Base-by-base conservation (phyloP, 2,797 vertebrate species). In the Channa striata region DNA sequence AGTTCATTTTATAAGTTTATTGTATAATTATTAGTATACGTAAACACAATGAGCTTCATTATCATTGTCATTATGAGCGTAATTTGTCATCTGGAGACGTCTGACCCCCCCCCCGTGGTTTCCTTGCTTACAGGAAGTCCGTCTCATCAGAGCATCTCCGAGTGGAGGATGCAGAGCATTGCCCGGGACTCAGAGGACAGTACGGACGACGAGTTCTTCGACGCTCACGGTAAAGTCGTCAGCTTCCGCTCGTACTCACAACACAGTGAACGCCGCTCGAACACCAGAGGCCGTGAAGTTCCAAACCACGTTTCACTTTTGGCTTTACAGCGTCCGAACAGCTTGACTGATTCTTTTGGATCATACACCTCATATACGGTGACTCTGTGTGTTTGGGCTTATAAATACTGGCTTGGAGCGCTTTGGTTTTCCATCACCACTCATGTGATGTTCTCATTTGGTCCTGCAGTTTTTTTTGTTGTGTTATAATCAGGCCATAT, bases 111-210 rank as follows among this genome's bases (percentile, higher is more conserved):
- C 36, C 1, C 30, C 54, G 44, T 48, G 33, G 49, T 47, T 2
- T 43, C 13, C 44, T 1, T 57, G 42, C 64, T 3, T 16, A 7
- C 94, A 99, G 98, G 95, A 4, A 99, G 98, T 63, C 98, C 98
- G 2, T 98, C 97, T 8, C 95, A 96, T 71, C 98, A 98, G 91
- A 98, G 94, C 86, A 93, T 99, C 65, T 97, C 97, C 0, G 97
- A 99, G 90, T 99, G 98, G 98, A 96, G 98, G 84, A 99, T 99
- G 97, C 97, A 99, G 94, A 99, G 97, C 81, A 99, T 99, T 6
- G 98, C 97, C 59, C 93, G 97, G 16, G 97, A 99, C 89, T 99
- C 98, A 0, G 98, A 99, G 16, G 97, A 99, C 91, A 97, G 97
- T 89, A 97, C 97, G 0, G 98, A 99, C 2, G 98, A 99, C 0